Base-by-base conservation (phyloP, 2,797 vertebrate species). In the Rhynchonycteris naso region DNA sequence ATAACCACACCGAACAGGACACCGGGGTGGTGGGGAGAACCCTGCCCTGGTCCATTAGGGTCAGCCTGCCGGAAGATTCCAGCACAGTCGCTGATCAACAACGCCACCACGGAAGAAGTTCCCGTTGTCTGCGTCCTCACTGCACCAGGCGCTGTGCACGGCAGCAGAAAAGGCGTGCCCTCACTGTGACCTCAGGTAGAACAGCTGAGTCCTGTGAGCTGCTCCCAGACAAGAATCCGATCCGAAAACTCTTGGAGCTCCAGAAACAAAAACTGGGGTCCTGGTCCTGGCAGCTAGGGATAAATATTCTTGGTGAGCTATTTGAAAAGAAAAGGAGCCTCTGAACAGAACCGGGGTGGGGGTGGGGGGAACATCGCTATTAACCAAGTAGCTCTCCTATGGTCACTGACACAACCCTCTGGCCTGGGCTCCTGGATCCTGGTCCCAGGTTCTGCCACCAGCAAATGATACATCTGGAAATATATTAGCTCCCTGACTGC, bases 301-400 rank as follows among this genome's bases (percentile, higher is more conserved):
- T 1, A 56, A 75, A 33, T 15, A 43, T 43, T 69, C 5, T 65
- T 19, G 24, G 58, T 52, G 28, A 69, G 58, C 30, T 66, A 11
- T 63, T 58, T 50, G 63, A n/a, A 68, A 84, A 52, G 18, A 11
- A 90, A 86, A 66, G 19, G 26, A 58, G 6, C 4, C 26, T 61
- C 26, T 6, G 22, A 58, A 16, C n/a, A 71, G 90, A 50, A 30
- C 7, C 5, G 52, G 21, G 52, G 38, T n/a, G 28, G 6, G 4
- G 19, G 19, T 0, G 16, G 4, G 1, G 9, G 26, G 21, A 1
- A 59, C 5, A 4, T 7, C 11, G 1, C 50, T 30, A 4, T 50
- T 30, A 30, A 33, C 72, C 30, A 19, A 12, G 5, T 0, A 26
- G 30, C 15, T 56, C 19, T 33, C 19, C 24, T 19, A 16, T 0